Percentiles rank a stretch among this genome's conserved stretches.
Evolutionary conservation across 2,113 vertebrate species (phyloP).

Genomic region (Brienomyrus brachyistius): DNA sequence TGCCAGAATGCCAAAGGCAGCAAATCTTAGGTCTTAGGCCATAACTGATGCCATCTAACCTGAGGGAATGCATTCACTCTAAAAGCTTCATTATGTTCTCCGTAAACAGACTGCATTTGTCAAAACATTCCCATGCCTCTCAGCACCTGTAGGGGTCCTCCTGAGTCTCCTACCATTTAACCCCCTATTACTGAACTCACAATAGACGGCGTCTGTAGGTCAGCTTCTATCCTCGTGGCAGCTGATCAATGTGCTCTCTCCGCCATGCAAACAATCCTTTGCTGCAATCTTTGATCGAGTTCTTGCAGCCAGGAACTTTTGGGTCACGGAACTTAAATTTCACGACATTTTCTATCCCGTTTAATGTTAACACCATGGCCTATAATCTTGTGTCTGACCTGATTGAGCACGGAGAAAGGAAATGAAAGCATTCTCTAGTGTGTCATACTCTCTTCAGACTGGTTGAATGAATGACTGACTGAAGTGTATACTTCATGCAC

Average conservation of each 20-base stretch:
- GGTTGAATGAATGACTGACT: not conserved
- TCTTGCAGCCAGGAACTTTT: not conserved
- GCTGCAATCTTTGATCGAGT: not conserved
- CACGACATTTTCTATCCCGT: not conserved
- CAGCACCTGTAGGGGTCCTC: not conserved
- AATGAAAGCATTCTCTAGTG: not conserved
- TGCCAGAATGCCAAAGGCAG: not conserved
- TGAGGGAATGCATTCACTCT: not conserved
- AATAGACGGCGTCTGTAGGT: not conserved
- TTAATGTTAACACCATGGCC: not conserved
- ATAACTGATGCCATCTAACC: not conserved
- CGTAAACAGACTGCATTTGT: not conserved
- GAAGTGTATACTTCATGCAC: not conserved
- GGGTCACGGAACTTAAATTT: not conserved
- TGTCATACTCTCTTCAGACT: not conserved
- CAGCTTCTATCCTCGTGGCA: not conserved
- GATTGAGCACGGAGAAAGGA: too few relatives aligned
- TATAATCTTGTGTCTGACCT: not conserved
- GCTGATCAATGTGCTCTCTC: not conserved
- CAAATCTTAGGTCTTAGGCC: not conserved
- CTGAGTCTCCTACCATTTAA: not conserved
- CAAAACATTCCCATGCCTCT: not conserved
- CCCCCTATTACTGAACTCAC: not conserved
- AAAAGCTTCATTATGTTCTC: not conserved
- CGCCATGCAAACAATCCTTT: not conserved